Evolutionary conservation across 2,113 vertebrate species (phyloP).

Genomic region (Erythrolamprus reginae): DNA sequence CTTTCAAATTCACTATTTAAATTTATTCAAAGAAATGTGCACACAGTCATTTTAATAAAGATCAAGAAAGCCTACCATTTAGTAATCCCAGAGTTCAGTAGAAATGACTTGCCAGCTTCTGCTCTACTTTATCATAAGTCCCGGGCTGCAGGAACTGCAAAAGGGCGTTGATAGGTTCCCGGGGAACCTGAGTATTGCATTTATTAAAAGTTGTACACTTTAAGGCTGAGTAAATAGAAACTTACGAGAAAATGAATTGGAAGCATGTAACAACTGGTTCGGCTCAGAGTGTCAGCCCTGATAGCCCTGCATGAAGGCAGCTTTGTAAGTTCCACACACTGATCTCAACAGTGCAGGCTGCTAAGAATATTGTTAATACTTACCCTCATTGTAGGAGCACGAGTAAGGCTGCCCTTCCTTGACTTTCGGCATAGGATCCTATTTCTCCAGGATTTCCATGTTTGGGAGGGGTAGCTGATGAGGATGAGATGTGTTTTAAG

Average conservation of each 20-base stretch:
- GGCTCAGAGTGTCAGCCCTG: background rate
- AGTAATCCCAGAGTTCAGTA: background rate
- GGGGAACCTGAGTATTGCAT: background rate
- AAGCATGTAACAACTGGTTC: background rate
- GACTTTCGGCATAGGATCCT: background rate
- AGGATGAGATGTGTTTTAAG: background rate
- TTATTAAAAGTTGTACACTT: background rate
- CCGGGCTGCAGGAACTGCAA: background rate
- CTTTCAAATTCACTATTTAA: background rate
- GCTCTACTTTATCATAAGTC: background rate
- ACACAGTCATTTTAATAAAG: background rate
- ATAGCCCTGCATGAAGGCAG: too few relatives aligned
- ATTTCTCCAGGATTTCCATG: background rate
- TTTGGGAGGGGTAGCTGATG: background rate
- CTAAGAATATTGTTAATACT: background rate
- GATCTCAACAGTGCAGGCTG: background rate
- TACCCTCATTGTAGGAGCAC: background rate
- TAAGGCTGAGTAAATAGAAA: background rate
- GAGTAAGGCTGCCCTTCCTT: background rate
- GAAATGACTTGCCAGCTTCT: background rate
- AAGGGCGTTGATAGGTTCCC: background rate
- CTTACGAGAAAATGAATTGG: background rate
- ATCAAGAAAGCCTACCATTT: background rate
- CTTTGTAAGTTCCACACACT: background rate
- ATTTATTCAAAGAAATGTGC: background rate